Evolutionary conservation across 2,888 invertebrate genomes (phyloP).

Genomic region (Epinotia bilunana): DNA sequence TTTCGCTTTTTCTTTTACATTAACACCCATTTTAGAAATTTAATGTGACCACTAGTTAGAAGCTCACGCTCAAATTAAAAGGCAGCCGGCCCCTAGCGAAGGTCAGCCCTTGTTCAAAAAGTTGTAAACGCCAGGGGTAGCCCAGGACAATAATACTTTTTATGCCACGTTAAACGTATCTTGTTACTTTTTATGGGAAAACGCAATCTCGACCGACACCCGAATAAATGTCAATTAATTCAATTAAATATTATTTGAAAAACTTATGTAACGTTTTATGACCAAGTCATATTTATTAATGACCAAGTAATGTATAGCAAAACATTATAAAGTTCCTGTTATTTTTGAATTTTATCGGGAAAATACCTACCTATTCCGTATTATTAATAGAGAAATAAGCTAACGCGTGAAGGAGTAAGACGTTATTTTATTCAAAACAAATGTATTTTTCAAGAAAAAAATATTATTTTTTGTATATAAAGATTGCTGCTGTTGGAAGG

Average conservation of each 20-base stretch:
- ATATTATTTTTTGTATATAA: too few relatives aligned
- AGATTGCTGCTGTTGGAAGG: too few relatives aligned
- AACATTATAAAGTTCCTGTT: too few relatives aligned
- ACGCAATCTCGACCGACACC: conserved; percentile 14
- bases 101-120: not conserved
- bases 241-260: not conserved
- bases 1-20: conserved; percentile 15
- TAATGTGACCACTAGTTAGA: conserved; percentile 44
- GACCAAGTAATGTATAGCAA: not conserved
- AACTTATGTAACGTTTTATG: not conserved
- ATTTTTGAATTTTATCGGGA: too few relatives aligned
- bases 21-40: conserved; percentile 31
- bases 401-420: too few relatives aligned
- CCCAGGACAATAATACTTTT: not conserved
- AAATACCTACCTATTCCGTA: too few relatives aligned
- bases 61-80: conserved; percentile 46
- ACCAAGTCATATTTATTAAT: conserved; percentile 2
- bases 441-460: too few relatives aligned
- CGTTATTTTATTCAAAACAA: too few relatives aligned
- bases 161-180: not conserved
- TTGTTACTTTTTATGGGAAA: conserved; percentile 34
- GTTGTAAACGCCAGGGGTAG: not conserved
- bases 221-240: conserved; percentile 28
- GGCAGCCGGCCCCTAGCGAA: conserved; percentile 39
- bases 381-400: too few relatives aligned